phyloP scores from a whole-genome alignment of 2,797 vertebrate species.

The Acipenser ruthenus region DNA sequence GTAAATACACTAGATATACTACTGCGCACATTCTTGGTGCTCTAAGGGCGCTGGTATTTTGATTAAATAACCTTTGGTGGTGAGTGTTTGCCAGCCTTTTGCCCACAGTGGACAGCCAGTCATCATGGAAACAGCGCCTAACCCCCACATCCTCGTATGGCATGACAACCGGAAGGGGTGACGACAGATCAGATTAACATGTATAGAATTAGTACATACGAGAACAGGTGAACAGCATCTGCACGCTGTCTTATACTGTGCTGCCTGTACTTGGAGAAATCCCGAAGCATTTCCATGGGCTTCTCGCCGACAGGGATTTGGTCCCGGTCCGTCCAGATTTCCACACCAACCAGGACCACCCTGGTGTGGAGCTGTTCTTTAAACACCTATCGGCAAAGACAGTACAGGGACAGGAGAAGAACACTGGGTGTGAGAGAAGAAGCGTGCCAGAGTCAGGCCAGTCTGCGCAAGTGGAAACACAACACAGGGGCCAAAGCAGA shows the following conservation, averaged over 20 bases:
- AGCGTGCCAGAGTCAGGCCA: too few relatives aligned
- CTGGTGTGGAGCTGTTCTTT: conserved; percentile 93
- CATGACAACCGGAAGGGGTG: too few relatives aligned
- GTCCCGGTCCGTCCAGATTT: conserved; percentile 93
- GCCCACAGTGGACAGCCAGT: conserved; percentile 37
- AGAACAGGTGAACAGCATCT: conserved; percentile 87
- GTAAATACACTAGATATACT: too few relatives aligned
- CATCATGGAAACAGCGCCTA: conserved; percentile 60
- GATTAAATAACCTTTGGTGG: too few relatives aligned
- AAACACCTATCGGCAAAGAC: conserved; percentile 75
- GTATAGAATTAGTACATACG: conserved; percentile 58
- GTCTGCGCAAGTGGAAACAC: conserved; percentile 25
- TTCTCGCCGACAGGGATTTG: conserved; percentile 75
- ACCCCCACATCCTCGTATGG: conserved; percentile 35
- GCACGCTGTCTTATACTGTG: conserved; percentile 79
- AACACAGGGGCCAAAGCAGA: conserved; percentile 47
- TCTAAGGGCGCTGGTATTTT: too few relatives aligned
- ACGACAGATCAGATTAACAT: too few relatives aligned
- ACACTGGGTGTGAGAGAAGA: conserved; percentile 34
- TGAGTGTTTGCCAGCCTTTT: too few relatives aligned
- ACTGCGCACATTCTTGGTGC: too few relatives aligned
- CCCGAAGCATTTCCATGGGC: conserved; percentile 82
- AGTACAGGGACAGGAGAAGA: conserved; percentile 54
- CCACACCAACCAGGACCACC: conserved; percentile 88
- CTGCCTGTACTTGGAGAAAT: conserved; percentile 89